Base-by-base conservation (phyloP, 2,888 invertebrate genomes). In the Ypsolopha sequella region DNA sequence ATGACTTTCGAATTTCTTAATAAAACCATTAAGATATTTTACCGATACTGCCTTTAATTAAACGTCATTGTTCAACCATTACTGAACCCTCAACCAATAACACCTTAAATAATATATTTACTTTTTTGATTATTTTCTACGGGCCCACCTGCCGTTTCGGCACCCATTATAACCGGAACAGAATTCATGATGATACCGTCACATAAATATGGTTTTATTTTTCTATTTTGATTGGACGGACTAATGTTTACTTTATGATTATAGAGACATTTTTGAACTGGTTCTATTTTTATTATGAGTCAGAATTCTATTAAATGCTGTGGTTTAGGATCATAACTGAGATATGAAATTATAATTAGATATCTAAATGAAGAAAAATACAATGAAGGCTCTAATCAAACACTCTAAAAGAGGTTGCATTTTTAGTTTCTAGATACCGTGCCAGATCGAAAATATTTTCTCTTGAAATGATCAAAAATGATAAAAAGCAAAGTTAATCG, bases 121-220 rank as follows among this genome's bases (percentile, higher is more conserved):
- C 13, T 10, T 36, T 13, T 10, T 10, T 44, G 36, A 47, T 47
- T 51, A 24, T 51, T 41, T 62, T 54, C 62, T 61, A 63, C 64
- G 56, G 7, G 60, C 53, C 60, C 67, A 81, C 80, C 81, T 80
- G 82, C 76, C 72, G 72, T 13, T 51, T 33, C 48, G 56, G 71
- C 66, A 60, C 60, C 71, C 71, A 75, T 75, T 73, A 76, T 60
- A 62, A 66, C 73, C 76, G 77, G 77, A 77, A 79, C 73, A 61
- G 63, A 71, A 71, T 68, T 68, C 71, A 69, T 66, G 66, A 49
- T 72, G 70, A 76, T 74, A 71, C 67, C 66, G 68, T 73, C 70
- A 66, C 73, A 79, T 76, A 76, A 76, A 79, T 75, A 78, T 75
- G 66, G 69, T 70, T 72, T 70, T 71, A 64, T 73, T 70, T 72